Percentiles rank a stretch among this genome's conserved stretches.
phyloP scores from a whole-genome alignment of 2,113 vertebrate genomes.

The Danio rerio region GRCz12tu NC_133177.1:23482501-23483000 shows the following conservation, averaged over 20 bases:
- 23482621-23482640: too few relatives aligned
- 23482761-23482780: slow-evolving; percentile 16
- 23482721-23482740: too few relatives aligned
- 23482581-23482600: too few relatives aligned
- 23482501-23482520: too few relatives aligned
- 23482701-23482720: too few relatives aligned
- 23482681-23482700: too few relatives aligned
- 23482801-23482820: slow-evolving; percentile 50
- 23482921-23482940: slow-evolving; percentile 69
- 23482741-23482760: slow-evolving; percentile 20
- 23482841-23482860: slow-evolving; percentile 70
- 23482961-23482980: slow-evolving; percentile 13
- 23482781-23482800: slow-evolving; percentile 50
- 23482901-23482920: slow-evolving; percentile 78
- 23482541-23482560: too few relatives aligned
- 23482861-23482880: slow-evolving; percentile 66
- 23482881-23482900: slow-evolving; percentile 78
- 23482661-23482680: too few relatives aligned
- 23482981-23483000: not conserved
- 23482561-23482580: too few relatives aligned
- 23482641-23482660: too few relatives aligned
- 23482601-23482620: too few relatives aligned
- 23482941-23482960: slow-evolving; percentile 56
- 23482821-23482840: slow-evolving; percentile 58
- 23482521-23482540: too few relatives aligned